Conservation (phyloP, 2,888 invertebrate genomes). For the Lissonota sp. region DNA sequence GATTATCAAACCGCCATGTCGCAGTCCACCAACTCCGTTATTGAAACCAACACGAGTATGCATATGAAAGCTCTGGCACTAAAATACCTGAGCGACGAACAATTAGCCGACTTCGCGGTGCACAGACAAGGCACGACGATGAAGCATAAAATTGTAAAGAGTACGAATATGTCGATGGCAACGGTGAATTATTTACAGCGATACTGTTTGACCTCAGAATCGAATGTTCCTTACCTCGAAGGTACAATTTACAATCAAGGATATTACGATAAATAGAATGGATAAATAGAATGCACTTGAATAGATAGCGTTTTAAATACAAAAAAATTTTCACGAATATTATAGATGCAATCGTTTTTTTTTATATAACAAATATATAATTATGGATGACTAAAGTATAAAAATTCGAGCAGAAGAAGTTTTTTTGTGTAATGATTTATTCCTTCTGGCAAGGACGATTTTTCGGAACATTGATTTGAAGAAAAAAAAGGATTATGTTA, state of each 20-base stretch:
- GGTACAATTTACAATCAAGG: slow-evolving; percentile 66
- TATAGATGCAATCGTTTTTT: too few species aligned
- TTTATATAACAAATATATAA: too few species aligned
- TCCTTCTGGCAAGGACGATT: too few species aligned
- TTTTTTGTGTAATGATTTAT: too few species aligned
- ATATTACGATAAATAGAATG: background rate
- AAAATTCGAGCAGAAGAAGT: too few species aligned
- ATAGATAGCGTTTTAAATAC: background rate
- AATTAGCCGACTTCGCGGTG: slow-evolving; percentile 80
- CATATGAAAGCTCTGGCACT: slow-evolving; percentile 85
- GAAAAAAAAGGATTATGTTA: too few species aligned
- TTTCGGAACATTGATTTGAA: too few species aligned
- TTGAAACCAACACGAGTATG: slow-evolving; percentile 85
- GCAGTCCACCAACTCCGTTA: slow-evolving; percentile 72
- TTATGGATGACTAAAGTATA: too few species aligned
- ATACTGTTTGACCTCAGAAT: slow-evolving; percentile 86
- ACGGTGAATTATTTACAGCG: slow-evolving; percentile 89
- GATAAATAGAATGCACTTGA: background rate
- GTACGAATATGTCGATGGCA: slow-evolving; percentile 88
- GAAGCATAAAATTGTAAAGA: slow-evolving; percentile 77
- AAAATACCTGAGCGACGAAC: slow-evolving; percentile 85
- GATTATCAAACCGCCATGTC: slow-evolving; percentile 75
- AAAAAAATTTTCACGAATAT: background rate
- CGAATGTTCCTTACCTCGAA: slow-evolving; percentile 68
- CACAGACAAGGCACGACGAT: slow-evolving; percentile 74